phyloP scores from a whole-genome alignment of 2,113 vertebrate species.

The Syngnathus typhle region DNA sequence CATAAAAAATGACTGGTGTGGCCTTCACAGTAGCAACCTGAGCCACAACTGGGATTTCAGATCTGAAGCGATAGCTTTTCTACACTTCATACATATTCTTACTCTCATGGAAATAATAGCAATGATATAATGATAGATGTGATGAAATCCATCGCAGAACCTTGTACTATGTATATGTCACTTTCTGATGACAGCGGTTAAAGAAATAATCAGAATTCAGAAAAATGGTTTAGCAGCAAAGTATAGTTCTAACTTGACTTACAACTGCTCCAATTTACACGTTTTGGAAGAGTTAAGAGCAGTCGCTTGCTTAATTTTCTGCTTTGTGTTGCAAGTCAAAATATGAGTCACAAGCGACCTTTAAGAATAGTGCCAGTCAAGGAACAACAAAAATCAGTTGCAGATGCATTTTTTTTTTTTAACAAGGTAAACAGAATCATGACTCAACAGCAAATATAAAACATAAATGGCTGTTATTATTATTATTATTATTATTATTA shows the following conservation, averaged over 20 bases:
- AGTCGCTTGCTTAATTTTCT: background rate
- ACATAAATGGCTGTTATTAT: too few species aligned
- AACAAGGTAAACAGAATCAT: background rate
- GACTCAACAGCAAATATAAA: too few species aligned
- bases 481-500: too few species aligned
- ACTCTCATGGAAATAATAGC: background rate
- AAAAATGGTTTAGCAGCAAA: background rate
- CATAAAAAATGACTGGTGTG: constrained; percentile 31
- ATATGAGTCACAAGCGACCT: background rate
- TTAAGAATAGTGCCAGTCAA: background rate
- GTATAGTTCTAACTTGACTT: background rate
- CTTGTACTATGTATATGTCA: background rate
- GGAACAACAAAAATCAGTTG: too few species aligned
- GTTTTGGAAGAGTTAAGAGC: background rate
- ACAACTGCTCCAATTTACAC: background rate
- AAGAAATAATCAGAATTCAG: background rate
- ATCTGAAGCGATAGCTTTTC: background rate
- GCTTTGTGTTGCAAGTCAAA: background rate
- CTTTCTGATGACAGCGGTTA: background rate
- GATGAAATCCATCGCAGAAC: background rate
- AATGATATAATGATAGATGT: background rate
- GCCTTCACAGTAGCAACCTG: constrained; percentile 9
- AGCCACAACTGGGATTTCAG: constrained; percentile 8
- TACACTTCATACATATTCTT: background rate
- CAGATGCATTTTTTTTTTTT: too few species aligned